Evolutionary conservation across 2,113 vertebrate species (phyloP).

Genomic region (Pygoscelis adeliae): DNA sequence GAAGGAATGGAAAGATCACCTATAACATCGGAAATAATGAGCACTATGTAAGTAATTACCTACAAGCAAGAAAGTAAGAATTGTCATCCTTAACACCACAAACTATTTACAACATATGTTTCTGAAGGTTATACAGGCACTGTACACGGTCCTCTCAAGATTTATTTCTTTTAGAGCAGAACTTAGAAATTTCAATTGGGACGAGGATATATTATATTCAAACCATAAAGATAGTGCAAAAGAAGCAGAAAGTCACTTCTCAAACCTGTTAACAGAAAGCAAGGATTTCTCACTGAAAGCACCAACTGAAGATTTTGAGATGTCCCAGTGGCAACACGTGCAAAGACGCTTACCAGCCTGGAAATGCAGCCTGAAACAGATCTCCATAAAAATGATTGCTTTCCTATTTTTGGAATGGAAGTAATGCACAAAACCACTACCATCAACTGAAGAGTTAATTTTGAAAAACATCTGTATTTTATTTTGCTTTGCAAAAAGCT

Average conservation of each 20-base stretch:
- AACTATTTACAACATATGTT: background rate
- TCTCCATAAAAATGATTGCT: background rate
- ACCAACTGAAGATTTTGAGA: background rate
- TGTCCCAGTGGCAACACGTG: background rate
- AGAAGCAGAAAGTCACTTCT: background rate
- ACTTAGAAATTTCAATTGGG: background rate
- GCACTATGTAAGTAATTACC: background rate
- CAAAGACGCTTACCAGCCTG: background rate
- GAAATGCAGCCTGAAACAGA: background rate
- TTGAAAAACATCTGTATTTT: background rate
- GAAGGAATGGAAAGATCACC: background rate
- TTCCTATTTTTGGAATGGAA: background rate
- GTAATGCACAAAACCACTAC: background rate
- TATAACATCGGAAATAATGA: background rate
- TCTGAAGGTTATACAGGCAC: background rate
- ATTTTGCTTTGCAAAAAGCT: background rate
- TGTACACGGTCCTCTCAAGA: background rate
- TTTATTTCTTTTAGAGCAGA: background rate
- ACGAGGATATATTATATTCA: background rate
- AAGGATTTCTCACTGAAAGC: background rate
- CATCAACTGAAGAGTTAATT: background rate
- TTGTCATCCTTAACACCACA: background rate
- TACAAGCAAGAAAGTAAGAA: slow-evolving; percentile 21
- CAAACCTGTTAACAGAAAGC: background rate
- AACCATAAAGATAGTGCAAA: background rate